These are phyloP conservation scores for Ataeniobius toweri DNA, from an alignment of 2,797 vertebrate species.

Conservation along the genomic window DNA sequence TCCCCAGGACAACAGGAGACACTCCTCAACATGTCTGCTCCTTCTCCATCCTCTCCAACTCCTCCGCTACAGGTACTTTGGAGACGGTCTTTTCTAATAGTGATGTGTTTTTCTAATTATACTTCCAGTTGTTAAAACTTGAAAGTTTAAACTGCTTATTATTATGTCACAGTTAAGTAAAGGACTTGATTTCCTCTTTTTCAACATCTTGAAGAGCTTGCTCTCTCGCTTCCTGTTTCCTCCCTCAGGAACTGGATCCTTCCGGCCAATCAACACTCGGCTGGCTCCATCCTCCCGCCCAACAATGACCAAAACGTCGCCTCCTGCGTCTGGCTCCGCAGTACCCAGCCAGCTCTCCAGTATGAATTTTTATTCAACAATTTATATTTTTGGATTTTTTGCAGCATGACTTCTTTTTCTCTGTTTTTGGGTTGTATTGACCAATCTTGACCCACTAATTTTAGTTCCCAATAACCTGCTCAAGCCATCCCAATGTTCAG, in stretches of 20 bases:
- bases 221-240: slow-evolving; percentile 47
- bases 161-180: neutral
- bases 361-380: slow-evolving; percentile 61
- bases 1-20: slow-evolving; percentile 93
- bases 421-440: neutral
- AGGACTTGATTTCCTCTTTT: slow-evolving; percentile 1
- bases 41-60: slow-evolving; percentile 97
- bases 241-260: slow-evolving; percentile 91
- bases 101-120: neutral
- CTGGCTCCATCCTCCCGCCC: slow-evolving; percentile 87
- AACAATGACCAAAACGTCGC: slow-evolving; percentile 84
- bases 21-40: slow-evolving; percentile 95
- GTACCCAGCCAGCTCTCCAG: slow-evolving; percentile 86
- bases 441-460: neutral
- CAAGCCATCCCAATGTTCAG: neutral
- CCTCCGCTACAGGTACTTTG: slow-evolving; percentile 89
- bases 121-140: neutral
- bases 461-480: neutral
- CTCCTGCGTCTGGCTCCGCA: slow-evolving; percentile 67
- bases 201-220: slow-evolving; percentile 22
- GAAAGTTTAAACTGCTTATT: neutral
- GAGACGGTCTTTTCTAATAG: neutral
- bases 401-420: neutral
- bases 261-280: slow-evolving; percentile 93
- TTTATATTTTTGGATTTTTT: neutral